Evolutionary conservation across 92 coral and sea anemone genomes (phyloP).

Genomic region (Isaurus tuberculatus): DNA sequence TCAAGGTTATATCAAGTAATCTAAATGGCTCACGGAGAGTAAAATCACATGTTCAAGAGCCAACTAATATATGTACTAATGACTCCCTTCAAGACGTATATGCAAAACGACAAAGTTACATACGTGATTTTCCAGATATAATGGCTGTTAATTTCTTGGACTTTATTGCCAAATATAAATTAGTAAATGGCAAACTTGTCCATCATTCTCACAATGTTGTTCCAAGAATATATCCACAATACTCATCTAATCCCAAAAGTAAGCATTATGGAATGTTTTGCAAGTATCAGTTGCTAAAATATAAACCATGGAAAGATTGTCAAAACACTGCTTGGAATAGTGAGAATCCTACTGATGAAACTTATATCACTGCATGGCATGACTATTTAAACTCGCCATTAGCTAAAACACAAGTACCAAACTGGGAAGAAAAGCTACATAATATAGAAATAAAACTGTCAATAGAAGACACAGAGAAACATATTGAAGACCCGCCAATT

Average conservation of each 20-base stretch:
- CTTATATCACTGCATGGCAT: constrained; percentile 61
- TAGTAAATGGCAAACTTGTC: constrained; percentile 33
- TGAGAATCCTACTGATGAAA: constrained; percentile 47
- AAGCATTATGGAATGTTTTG: constrained; percentile 2
- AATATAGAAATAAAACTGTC: constrained; percentile 35
- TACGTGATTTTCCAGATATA: constrained; percentile 21
- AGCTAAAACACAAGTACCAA: constrained; percentile 60
- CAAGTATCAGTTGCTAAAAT: constrained; percentile 23
- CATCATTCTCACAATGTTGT: constrained; percentile 39
- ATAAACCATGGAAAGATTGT: constrained; percentile 23
- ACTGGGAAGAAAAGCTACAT: constrained; percentile 65
- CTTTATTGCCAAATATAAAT: constrained; percentile 34
- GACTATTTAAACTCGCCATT: constrained; percentile 63
- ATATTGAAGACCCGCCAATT: constrained; percentile 4
- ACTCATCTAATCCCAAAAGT: constrained; percentile 41
- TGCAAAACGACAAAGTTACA: constrained; percentile 28
- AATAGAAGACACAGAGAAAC: constrained; percentile 4
- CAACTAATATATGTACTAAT: constrained; percentile 14
- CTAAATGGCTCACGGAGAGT: constrained; percentile 49
- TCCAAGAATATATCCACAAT: constrained; percentile 38
- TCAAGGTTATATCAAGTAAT: constrained; percentile 1
- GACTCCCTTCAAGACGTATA: constrained; percentile 35
- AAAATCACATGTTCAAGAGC: constrained; percentile 14
- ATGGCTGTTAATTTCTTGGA: constrained; percentile 18
- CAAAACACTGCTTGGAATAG: constrained; percentile 57